phyloP scores from a whole-genome alignment of 1,140 invertebrate species.

The Panonychus citri region DNA sequence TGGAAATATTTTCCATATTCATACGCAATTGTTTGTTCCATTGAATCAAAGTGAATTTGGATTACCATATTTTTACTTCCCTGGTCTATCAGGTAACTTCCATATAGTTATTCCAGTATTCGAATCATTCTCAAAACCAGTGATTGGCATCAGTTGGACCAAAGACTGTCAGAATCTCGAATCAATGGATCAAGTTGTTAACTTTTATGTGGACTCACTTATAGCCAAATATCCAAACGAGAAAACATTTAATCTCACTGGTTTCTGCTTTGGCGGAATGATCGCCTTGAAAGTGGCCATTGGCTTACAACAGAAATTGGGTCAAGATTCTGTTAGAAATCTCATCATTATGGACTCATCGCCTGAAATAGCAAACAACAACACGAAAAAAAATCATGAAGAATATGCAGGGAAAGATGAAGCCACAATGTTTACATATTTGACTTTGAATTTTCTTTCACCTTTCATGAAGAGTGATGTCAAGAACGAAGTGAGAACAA shows the following conservation, averaged over 20 bases:
- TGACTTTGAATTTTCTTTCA: too few species aligned
- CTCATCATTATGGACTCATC: conserved; percentile 61
- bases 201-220: conserved; percentile 39
- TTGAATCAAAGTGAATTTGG: conserved; percentile 24
- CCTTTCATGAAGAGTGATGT: too few species aligned
- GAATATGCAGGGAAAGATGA: too few species aligned
- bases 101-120: conserved; percentile 41
- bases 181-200: conserved; percentile 45
- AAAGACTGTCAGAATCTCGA: conserved; percentile 31
- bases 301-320: conserved; percentile 38
- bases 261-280: conserved; percentile 79
- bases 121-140: conserved; percentile 40
- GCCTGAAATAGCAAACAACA: too few species aligned
- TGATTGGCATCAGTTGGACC: conserved; percentile 73
- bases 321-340: conserved; percentile 30
- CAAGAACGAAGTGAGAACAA: too few species aligned
- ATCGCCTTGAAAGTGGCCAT: conserved; percentile 79
- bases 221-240: not conserved
- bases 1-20: conserved; percentile 19
- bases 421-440: too few species aligned
- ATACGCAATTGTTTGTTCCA: conserved; percentile 24
- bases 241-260: conserved; percentile 43
- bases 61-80: conserved; percentile 44
- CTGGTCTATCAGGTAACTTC: conserved; percentile 75
- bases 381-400: too few species aligned